phyloP scores from a whole-genome alignment of 2,113 vertebrate species.

The human region DNA sequence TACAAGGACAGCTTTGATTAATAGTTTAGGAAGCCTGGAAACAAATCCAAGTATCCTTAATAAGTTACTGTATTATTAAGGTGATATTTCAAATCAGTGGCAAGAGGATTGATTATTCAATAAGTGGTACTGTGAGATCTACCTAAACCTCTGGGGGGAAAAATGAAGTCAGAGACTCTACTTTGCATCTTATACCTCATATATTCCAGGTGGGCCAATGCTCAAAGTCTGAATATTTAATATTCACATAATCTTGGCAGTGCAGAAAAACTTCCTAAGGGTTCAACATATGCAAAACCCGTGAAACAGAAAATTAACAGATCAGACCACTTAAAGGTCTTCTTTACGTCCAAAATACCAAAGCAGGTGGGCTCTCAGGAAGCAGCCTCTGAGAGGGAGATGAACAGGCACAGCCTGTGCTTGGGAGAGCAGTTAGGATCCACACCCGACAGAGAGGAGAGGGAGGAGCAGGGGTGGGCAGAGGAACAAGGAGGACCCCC shows the following conservation, averaged over 20 bases:
- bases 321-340: neutral
- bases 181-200: neutral
- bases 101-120: neutral
- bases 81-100: neutral
- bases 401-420: accelerated
- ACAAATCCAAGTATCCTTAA: neutral
- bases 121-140: neutral
- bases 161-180: neutral
- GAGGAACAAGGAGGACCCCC: neutral
- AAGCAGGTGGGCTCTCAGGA: neutral
- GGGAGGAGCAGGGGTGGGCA: neutral
- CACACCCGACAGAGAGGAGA: neutral
- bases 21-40: neutral
- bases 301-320: accelerated
- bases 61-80: neutral
- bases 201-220: neutral
- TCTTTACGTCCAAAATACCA: accelerated
- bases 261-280: neutral
- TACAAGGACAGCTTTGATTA: neutral
- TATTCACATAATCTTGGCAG: neutral
- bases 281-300: neutral
- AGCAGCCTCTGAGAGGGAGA: accelerated
- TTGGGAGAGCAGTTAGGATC: no score
- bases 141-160: neutral
- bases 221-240: neutral